phyloP scores from a whole-genome alignment of 2,797 vertebrate species.

The Lagodon rhomboides region DNA sequence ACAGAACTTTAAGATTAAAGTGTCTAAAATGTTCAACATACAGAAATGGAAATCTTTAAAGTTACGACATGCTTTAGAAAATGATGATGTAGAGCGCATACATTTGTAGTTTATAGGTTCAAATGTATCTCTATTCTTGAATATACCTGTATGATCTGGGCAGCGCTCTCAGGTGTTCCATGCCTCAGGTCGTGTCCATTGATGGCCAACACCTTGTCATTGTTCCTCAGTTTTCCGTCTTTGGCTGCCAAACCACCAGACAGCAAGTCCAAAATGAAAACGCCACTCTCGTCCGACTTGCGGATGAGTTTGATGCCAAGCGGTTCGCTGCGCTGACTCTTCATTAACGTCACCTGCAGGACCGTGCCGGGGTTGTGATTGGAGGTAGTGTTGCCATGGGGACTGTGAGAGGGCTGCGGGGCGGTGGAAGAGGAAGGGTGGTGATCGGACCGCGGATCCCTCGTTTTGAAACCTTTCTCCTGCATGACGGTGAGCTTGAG shows the following conservation, averaged over 20 bases:
- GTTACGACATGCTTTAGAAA: background rate
- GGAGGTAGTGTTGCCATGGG: constrained; percentile 72
- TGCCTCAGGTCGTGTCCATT: constrained; percentile 94
- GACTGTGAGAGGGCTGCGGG: constrained; percentile 68
- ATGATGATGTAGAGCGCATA: background rate
- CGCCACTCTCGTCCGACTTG: constrained; percentile 91
- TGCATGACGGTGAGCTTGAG: constrained; percentile 92
- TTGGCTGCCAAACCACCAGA: constrained; percentile 92
- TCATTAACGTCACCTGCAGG: constrained; percentile 91
- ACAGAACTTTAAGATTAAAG: background rate
- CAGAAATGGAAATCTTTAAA: background rate
- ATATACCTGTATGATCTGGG: constrained; percentile 94
- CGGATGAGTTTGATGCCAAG: constrained; percentile 95
- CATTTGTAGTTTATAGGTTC: background rate
- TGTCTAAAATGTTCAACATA: constrained; percentile 1
- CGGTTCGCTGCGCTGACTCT: constrained; percentile 89
- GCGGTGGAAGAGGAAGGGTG: constrained; percentile 69
- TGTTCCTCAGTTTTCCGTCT: constrained; percentile 92
- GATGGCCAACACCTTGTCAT: constrained; percentile 94
- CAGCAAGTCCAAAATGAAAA: constrained; percentile 93
- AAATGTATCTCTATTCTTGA: background rate
- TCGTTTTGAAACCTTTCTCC: constrained; percentile 92
- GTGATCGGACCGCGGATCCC: constrained; percentile 81
- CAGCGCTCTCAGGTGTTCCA: constrained; percentile 93
- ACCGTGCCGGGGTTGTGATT: constrained; percentile 84